Conservation (phyloP, 2,113 vertebrate species). For the Microcebus tavaratra region DNA sequence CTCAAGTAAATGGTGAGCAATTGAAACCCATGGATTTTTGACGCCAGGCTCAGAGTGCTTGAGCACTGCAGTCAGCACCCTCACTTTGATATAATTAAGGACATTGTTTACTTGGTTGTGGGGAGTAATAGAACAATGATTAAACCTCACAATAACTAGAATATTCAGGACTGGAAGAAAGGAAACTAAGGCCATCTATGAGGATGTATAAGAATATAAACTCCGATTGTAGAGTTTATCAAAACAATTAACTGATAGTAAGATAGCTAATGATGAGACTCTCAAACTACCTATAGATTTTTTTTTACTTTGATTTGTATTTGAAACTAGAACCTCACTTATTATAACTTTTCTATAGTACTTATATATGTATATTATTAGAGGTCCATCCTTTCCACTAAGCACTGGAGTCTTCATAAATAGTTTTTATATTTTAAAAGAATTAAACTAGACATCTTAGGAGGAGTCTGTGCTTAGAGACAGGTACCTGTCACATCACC, state of each 20-base stretch:
- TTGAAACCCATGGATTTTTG: neutral
- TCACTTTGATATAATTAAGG: neutral
- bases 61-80: neutral
- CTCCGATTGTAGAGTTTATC: neutral
- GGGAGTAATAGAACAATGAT: neutral
- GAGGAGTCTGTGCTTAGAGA: neutral
- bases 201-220: neutral
- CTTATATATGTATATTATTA: neutral
- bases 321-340: conserved; percentile 11
- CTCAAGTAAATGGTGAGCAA: neutral
- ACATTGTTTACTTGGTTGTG: neutral
- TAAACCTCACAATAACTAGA: conserved; percentile 3
- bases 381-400: neutral
- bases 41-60: neutral
- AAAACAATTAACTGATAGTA: neutral
- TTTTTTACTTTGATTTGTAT: neutral
- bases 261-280: neutral
- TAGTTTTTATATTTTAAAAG: neutral
- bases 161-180: neutral
- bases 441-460: neutral
- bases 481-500: neutral
- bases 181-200: neutral
- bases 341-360: neutral
- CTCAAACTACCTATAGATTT: neutral
- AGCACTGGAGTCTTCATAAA: neutral